These are phyloP conservation scores for Meriones psammophilus DNA, from an alignment of 2,797 vertebrate genomes.

Conservation along the genomic window DNA sequence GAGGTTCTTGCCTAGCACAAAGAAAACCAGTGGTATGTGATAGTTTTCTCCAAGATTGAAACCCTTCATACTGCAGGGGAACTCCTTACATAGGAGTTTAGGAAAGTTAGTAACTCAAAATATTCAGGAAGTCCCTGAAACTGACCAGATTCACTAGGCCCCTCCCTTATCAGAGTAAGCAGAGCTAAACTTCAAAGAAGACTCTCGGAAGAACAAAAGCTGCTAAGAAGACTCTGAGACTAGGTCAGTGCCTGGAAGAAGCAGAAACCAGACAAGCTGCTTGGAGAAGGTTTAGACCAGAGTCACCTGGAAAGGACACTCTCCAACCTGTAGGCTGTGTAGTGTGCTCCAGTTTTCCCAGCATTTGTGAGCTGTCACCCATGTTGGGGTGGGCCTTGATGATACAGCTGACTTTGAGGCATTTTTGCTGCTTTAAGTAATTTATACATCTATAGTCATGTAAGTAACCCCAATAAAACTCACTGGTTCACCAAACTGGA, in stretches of 20 bases:
- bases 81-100: background rate
- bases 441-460: background rate
- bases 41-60: background rate
- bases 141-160: background rate
- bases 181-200: background rate
- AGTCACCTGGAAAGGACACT: background rate
- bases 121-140: background rate
- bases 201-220: background rate
- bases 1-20: background rate
- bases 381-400: background rate
- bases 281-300: background rate
- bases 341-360: background rate
- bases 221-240: background rate
- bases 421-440: background rate
- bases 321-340: background rate
- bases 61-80: too few relatives aligned
- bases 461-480: background rate
- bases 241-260: background rate
- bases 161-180: background rate
- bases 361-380: background rate
- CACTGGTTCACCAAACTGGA: background rate
- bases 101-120: background rate
- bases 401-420: background rate
- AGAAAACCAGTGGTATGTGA: background rate
- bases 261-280: background rate